Conservation (phyloP, 2,888 invertebrate genomes). For the Xestia rhomboidea region DNA sequence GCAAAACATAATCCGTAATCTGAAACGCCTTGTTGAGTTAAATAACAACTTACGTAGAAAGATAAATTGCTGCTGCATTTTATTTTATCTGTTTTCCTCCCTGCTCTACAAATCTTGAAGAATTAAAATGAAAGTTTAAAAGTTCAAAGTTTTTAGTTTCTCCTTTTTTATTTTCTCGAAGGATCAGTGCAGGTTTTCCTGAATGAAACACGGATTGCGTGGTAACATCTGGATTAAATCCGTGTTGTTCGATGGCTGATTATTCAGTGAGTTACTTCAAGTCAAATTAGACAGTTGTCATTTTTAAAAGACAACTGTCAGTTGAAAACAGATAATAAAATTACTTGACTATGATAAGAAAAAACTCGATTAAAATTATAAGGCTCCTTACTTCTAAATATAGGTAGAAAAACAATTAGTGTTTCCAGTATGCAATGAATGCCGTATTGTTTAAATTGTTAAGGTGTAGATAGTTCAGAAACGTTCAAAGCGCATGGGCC, state of each 20-base stretch:
- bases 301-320: too few relatives aligned
- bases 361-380: too few relatives aligned
- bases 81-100: conserved; percentile 26
- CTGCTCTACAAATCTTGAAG: conserved; percentile 13
- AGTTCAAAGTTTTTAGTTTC: conserved; percentile 7
- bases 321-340: too few relatives aligned
- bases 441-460: background rate
- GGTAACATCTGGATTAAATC: too few relatives aligned
- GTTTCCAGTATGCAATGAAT: background rate
- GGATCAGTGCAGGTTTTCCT: too few relatives aligned
- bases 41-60: conserved; percentile 35
- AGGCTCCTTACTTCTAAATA: background rate
- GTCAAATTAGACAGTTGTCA: too few relatives aligned
- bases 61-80: conserved; percentile 38
- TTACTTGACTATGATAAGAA: too few relatives aligned
- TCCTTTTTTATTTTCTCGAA: background rate
- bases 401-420: background rate
- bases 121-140: conserved; percentile 19
- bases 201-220: too few relatives aligned
- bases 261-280: too few relatives aligned
- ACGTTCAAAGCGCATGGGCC: background rate
- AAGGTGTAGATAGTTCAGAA: background rate
- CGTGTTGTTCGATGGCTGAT: too few relatives aligned
- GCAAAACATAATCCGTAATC: conserved; percentile 10
- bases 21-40: conserved; percentile 26